Base-by-base conservation (phyloP, 2,888 invertebrate species). In the Epicampocera succincta region DNA sequence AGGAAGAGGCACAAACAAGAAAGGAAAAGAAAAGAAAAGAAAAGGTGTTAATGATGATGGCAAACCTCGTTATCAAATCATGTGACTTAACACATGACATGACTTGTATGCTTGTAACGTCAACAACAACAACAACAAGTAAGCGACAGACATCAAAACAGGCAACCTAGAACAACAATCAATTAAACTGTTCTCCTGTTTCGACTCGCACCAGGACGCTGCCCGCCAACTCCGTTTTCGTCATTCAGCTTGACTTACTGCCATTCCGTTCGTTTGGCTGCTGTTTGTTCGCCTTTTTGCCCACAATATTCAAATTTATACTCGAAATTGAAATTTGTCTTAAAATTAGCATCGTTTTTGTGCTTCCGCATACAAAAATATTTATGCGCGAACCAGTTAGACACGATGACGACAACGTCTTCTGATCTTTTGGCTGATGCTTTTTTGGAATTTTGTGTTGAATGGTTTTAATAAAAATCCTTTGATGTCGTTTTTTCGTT, bases 401-500 rank as follows among this genome's bases (percentile, higher is more conserved):
- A 71, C 81, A 79, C 46, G 42, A 21, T 48, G 66, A 61, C 56
- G 83, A 77, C 83, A 66, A 50, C 65, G 54, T 40, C 42, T 48
- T 69, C 60, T 40, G 63, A 60, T 61, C 68, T 63, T 71, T 60
- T 69, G 46, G 86, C 87, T 86, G 65, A 40, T 29, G 52, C 6
- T 58, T 63, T 65, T 42, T 68, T 54, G 42, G 33, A 44, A 48
- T 65, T 72, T 71, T 66, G 56, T 71, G 44, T 61, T 65, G 60
- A 85, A 84, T 83, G 77, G 71, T 72, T 81, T 69, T 71, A 33
- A 73, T 56, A 65, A 56, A 72, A 84, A 85, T 84, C 86, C 89
- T 88, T 88, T 88, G 88, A 88, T 87, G 87, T 88, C 86, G 84
- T 25, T n/a, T n/a, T n/a, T n/a, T n/a, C n/a, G 75, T 48, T 66